Evolutionary conservation across 2,888 invertebrate species (phyloP).

Genomic region (Idaea aversata): DNA sequence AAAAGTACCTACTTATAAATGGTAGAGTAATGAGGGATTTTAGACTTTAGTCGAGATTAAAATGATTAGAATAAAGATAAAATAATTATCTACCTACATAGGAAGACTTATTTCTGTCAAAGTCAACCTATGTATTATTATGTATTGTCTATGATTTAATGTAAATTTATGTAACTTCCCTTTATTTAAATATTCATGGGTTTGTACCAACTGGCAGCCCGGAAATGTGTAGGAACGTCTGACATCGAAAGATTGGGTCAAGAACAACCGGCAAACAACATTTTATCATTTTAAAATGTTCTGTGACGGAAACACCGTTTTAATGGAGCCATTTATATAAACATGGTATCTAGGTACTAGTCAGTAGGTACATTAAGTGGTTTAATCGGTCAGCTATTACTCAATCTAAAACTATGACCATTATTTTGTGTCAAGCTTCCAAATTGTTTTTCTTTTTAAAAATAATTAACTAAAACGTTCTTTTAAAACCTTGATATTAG

Average conservation of each 20-base stretch:
- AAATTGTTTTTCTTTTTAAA: not conserved
- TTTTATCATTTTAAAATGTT: slow-evolving; percentile 46
- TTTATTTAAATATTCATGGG: not conserved
- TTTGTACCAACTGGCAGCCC: slow-evolving; percentile 20
- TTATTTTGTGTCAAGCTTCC: not conserved
- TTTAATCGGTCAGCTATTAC: too few species aligned
- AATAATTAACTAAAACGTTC: too few species aligned
- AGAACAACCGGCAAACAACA: slow-evolving; percentile 56
- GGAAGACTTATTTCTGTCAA: not conserved
- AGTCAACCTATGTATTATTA: not conserved
- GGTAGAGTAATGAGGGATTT: too few species aligned
- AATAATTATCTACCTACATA: not conserved
- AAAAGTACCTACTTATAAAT: too few species aligned
- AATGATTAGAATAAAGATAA: not conserved
- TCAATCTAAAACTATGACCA: not conserved
- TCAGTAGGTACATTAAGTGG: not conserved
- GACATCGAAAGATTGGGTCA: slow-evolving; percentile 60
- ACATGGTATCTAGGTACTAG: slow-evolving; percentile 32
- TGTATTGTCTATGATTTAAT: not conserved
- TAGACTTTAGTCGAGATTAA: not conserved
- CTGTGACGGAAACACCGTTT: slow-evolving; percentile 44
- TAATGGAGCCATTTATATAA: slow-evolving; percentile 23
- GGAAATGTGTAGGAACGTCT: slow-evolving; percentile 40
- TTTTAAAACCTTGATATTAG: too few species aligned
- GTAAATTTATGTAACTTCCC: not conserved